Percentiles rank a stretch among this genome's conserved stretches.
These are phyloP conservation scores for Ciconia maguari DNA, from an alignment of 2,113 vertebrate species.

Conservation along the genomic window DNA sequence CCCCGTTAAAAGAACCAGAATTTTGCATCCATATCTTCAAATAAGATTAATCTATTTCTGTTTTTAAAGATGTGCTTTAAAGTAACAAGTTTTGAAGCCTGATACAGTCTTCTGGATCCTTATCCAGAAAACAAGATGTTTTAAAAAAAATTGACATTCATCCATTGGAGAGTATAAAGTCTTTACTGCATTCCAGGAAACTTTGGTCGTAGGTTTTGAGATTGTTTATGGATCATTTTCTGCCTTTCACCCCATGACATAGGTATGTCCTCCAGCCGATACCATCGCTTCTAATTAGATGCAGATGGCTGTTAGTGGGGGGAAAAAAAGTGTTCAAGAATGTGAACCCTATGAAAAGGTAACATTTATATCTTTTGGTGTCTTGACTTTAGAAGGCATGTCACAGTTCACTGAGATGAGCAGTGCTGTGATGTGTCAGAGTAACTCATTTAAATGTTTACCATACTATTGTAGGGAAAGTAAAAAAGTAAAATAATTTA, in stretches of 20 bases:
- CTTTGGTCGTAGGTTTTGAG: slow-evolving; percentile 17
- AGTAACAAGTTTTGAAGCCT: neutral
- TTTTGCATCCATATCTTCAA: neutral
- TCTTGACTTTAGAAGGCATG: neutral
- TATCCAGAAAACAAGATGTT: neutral
- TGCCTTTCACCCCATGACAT: slow-evolving; percentile 11
- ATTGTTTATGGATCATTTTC: slow-evolving; percentile 48
- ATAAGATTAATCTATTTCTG: neutral
- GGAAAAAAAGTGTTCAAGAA: neutral
- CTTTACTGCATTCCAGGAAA: slow-evolving; percentile 15
- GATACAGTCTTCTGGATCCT: neutral
- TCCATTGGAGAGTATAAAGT: neutral
- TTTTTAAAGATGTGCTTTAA: neutral
- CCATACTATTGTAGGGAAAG: neutral
- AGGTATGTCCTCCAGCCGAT: slow-evolving; percentile 43
- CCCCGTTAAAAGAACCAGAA: neutral
- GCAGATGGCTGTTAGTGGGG: slow-evolving; percentile 11
- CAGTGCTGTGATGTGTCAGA: neutral
- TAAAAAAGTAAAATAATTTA: neutral
- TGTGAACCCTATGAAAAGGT: slow-evolving; percentile 1
- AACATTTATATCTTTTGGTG: neutral
- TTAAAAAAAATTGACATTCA: neutral
- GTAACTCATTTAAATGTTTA: neutral
- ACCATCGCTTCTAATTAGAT: slow-evolving; percentile 44
- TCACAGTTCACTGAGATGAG: neutral